Percentiles rank a stretch among this genome's conserved stretches.
Evolutionary conservation across 1,140 invertebrate genomes (phyloP).

Genomic region (Aphelenchoides avenae): DNA sequence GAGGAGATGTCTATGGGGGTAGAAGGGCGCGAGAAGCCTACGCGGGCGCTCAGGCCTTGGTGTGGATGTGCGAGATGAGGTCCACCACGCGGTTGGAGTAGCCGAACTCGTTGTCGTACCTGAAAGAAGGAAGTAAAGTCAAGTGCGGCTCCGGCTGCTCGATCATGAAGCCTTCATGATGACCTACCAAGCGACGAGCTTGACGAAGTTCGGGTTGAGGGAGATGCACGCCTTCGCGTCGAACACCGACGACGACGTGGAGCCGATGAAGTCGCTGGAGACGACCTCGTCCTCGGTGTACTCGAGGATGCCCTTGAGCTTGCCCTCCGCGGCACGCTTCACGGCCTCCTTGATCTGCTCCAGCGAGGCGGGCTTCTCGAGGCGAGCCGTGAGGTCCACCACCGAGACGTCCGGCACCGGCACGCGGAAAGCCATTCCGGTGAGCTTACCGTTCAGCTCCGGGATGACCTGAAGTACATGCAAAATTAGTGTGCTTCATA

Average conservation of each 20-base stretch:
- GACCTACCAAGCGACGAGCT: slow-evolving; percentile 84
- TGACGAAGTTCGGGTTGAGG: slow-evolving; percentile 81
- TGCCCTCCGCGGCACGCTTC: slow-evolving; percentile 59
- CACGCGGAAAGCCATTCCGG: slow-evolving; percentile 70
- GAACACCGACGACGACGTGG: slow-evolving; percentile 80
- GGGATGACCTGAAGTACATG: slow-evolving; percentile 59
- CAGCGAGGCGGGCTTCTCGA: slow-evolving; percentile 61
- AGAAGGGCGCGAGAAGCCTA: no score
- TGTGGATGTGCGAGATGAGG: slow-evolving; percentile 81
- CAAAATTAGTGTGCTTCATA: slow-evolving; percentile 52
- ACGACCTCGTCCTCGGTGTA: slow-evolving; percentile 92
- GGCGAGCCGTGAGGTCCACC: slow-evolving; percentile 63
- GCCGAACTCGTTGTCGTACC: slow-evolving; percentile 74
- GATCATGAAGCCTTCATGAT: no score
- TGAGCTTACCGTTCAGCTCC: slow-evolving; percentile 70
- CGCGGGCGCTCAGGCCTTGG: no score
- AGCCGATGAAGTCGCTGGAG: slow-evolving; percentile 81
- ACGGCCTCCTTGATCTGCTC: slow-evolving; percentile 88
- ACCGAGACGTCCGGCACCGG: slow-evolving; percentile 65
- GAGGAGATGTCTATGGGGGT: no score
- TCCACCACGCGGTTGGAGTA: slow-evolving; percentile 88
- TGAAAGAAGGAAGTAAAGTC: no score
- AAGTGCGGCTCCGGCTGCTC: no score
- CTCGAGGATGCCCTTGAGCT: slow-evolving; percentile 81
- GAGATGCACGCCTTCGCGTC: slow-evolving; percentile 88